Evolutionary conservation across 1,140 invertebrate species (phyloP).

Genomic region (Parapsyche elsis): DNA sequence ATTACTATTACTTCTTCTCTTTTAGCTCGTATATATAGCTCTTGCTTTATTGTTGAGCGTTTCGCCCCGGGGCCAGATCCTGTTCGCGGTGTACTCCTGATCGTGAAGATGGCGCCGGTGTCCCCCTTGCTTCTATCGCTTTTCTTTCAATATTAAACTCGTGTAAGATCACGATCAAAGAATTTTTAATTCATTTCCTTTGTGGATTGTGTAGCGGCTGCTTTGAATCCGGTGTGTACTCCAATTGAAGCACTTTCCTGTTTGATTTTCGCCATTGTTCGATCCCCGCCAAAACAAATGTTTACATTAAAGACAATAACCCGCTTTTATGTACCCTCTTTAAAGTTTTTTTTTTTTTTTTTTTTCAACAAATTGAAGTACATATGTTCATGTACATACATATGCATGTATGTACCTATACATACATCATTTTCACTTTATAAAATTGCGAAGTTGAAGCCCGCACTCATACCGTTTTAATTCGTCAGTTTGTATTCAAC

Average conservation of each 20-base stretch:
- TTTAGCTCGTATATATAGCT: conserved; percentile 33
- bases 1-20: background rate
- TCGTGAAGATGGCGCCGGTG: conserved; percentile 33
- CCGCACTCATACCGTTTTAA: background rate
- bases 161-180: conserved; percentile 48
- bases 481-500: background rate
- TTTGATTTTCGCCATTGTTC: conserved; percentile 46
- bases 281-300: conserved; percentile 39
- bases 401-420: background rate
- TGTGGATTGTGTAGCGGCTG: conserved; percentile 38
- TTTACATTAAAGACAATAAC: conserved; percentile 31
- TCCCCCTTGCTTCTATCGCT: conserved; percentile 40
- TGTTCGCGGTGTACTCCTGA: conserved; percentile 28
- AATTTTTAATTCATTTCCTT: conserved; percentile 50
- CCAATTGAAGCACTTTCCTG: conserved; percentile 43
- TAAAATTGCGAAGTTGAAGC: background rate
- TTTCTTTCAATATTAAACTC: conserved; percentile 47
- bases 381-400: no score
- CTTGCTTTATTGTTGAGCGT: conserved; percentile 31
- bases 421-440: background rate
- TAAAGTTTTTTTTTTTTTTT: no score
- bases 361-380: no score
- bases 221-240: conserved; percentile 35
- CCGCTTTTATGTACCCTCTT: background rate
- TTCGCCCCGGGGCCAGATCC: conserved; percentile 11